Base-by-base conservation (phyloP, 2,113 vertebrate genomes). In the Verasper variegatus region DNA sequence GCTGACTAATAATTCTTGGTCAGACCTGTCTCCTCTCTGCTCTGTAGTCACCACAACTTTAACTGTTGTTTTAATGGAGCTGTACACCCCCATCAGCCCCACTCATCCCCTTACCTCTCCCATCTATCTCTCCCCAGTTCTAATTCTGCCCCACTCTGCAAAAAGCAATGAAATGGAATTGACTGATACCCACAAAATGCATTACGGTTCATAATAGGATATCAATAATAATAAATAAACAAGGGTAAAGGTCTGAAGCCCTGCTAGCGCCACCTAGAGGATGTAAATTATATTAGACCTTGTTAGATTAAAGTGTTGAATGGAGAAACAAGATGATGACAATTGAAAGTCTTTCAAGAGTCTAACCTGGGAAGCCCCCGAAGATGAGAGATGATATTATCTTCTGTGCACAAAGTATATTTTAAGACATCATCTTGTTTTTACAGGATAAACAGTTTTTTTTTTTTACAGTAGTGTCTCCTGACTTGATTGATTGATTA, bases 121-220 rank as follows among this genome's bases (percentile, higher is more conserved):
- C 51, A 6, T 71, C 66, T 77, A 3, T 85, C 86, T 73, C 81
- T 11, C 31, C 75, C 73, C 20, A 42, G 78, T 82, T 78, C 69
- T 68, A 60, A 81, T 88, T 86, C 72, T 84, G 64, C 78, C 68
- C 37, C 66, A 55, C 81, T 85, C 76, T 81, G 78, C 87, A 90
- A 74, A 89, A 88, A 82, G 81, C 86, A 91, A 68, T 86, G 80
- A 78, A 83, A 90, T 83, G 81, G 83, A 86, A 86, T 84, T 86
- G 86, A 87, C 64, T 83, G 86, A 81, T 84, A 65, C 80, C 68
- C 73, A 57, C 77, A 83, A 78, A 85, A 81, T 89, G 77, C 87
- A 88, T 89, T 91, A 86, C 78, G 70, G 62, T 76, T 83, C 52
- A 80, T 88, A 86, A 88, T 83, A 79, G 69, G 59, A 84, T 77